Base-by-base conservation (phyloP, 1,140 invertebrate species). In the Plodia interpunctella region DNA sequence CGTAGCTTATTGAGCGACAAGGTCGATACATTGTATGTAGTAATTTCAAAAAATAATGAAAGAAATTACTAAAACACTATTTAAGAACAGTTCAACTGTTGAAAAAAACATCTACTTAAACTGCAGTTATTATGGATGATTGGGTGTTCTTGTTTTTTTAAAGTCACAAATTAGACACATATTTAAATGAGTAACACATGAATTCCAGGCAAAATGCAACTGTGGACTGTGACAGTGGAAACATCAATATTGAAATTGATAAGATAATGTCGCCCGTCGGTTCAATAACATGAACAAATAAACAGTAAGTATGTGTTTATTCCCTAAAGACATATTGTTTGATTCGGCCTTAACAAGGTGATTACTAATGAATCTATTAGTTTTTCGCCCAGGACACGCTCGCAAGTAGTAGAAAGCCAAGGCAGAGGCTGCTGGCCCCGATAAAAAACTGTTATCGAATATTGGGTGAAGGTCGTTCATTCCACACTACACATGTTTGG, bases 201-300 rank as follows among this genome's bases (percentile, higher is more conserved):
- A 44, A 44, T 44, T 44, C 38, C 15, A 15, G 38, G 1, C 15
- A 52, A n/a, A 18, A 65, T 61, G 56, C 66, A 77, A 65, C 76
- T 66, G 50, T 67, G 64, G 61, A 66, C 44, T 65, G 60, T 63
- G 62, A 68, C 60, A 65, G 57, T 68, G 58, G 70, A 72, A 76
- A 66, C 71, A 64, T 79, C 78, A 76, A 78, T 78, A 76, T 76
- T 79, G 49, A 44, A 63, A 58, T 53, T 66, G 80, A 88, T 87
- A 87, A 87, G 81, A 86, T 86, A 85, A 68, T 58, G 64, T 49
- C 52, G 63, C 62, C 72, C 49, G 62, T 64, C 70, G 78, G 78
- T 86, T 83, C 79, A 87, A 84, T 83, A 83, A 74, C 77, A 79
- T 75, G 62, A 69, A 71, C 70, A 65, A 32, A 53, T 50, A 28